These are phyloP conservation scores for Nothura maculosa DNA, from an alignment of 2,797 vertebrate species.

Conservation along the genomic window DNA sequence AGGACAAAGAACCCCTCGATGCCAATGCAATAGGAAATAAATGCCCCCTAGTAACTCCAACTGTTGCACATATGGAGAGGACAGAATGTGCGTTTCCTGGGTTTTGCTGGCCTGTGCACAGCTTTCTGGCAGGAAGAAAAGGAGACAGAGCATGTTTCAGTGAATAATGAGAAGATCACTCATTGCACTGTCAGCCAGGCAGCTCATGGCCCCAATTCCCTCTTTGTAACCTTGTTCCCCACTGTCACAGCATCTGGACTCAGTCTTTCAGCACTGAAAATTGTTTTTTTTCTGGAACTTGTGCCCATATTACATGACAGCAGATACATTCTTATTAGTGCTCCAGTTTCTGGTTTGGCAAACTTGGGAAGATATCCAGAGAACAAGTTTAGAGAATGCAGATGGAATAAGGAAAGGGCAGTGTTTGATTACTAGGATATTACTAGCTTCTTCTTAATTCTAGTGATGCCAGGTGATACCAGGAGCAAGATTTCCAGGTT, in stretches of 20 bases:
- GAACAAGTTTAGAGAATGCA: neutral
- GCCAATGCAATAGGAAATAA: neutral
- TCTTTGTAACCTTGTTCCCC: constrained; percentile 31
- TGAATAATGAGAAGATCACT: constrained; percentile 26
- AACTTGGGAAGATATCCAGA: constrained; percentile 19
- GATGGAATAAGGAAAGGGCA: neutral
- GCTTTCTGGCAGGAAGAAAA: constrained; percentile 35
- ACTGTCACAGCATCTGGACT: constrained; percentile 22
- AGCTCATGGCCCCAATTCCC: constrained; percentile 33
- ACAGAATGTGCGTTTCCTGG: neutral
- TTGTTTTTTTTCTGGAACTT: constrained; percentile 1
- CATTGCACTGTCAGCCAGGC: constrained; percentile 15
- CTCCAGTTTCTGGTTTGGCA: neutral
- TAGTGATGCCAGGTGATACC: neutral
- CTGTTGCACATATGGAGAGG: neutral
- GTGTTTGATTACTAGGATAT: constrained; percentile 14
- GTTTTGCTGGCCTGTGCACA: neutral
- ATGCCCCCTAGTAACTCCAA: neutral
- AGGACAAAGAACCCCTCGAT: neutral
- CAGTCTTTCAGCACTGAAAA: constrained; percentile 14
- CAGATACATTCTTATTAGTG: constrained; percentile 45
- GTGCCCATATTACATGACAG: constrained; percentile 26
- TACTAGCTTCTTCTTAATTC: neutral
- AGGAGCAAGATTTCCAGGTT: neutral
- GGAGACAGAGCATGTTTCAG: constrained; percentile 1